Evolutionary conservation across 2,888 invertebrate species (phyloP).

Genomic region (Hypomecis atomaria): DNA sequence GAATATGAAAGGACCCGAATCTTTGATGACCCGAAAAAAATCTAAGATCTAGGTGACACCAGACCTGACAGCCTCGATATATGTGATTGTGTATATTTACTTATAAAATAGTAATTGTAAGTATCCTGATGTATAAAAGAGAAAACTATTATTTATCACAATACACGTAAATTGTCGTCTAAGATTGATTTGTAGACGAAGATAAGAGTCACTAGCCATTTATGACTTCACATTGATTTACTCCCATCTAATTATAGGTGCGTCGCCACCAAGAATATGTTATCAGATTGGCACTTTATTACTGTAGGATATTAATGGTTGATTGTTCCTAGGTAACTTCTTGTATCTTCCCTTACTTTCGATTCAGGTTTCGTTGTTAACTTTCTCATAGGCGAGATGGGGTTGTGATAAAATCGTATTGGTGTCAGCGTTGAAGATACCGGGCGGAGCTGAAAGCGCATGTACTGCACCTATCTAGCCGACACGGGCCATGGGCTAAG

Average conservation of each 20-base stretch:
- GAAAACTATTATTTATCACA: slow-evolving; percentile 54
- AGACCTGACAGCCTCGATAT: too few relatives aligned
- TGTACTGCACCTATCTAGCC: slow-evolving; percentile 80
- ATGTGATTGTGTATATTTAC: neutral
- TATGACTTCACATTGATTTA: slow-evolving; percentile 51
- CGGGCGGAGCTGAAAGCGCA: slow-evolving; percentile 79
- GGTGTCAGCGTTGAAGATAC: slow-evolving; percentile 79
- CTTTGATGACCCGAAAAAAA: neutral
- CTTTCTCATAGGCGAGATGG: slow-evolving; percentile 81
- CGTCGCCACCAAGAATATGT: slow-evolving; percentile 18
- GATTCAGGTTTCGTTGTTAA: slow-evolving; percentile 67
- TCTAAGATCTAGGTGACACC: neutral
- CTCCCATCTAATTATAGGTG: slow-evolving; percentile 42
- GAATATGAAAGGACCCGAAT: neutral
- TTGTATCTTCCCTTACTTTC: slow-evolving; percentile 37
- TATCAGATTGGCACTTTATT: slow-evolving; percentile 30
- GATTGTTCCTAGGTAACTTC: slow-evolving; percentile 40
- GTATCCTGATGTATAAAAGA: slow-evolving; percentile 37
- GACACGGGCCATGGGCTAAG: slow-evolving; percentile 78
- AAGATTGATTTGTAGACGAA: slow-evolving; percentile 29
- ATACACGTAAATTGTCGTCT: slow-evolving; percentile 42
- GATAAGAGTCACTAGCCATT: slow-evolving; percentile 41
- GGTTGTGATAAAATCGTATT: slow-evolving; percentile 80
- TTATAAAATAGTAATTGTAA: neutral
- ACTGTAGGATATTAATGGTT: slow-evolving; percentile 37